Percentiles rank a stretch among this genome's conserved stretches.
Evolutionary conservation across 2,888 invertebrate species (phyloP).

Genomic region (Sminthurides aquaticus): DNA sequence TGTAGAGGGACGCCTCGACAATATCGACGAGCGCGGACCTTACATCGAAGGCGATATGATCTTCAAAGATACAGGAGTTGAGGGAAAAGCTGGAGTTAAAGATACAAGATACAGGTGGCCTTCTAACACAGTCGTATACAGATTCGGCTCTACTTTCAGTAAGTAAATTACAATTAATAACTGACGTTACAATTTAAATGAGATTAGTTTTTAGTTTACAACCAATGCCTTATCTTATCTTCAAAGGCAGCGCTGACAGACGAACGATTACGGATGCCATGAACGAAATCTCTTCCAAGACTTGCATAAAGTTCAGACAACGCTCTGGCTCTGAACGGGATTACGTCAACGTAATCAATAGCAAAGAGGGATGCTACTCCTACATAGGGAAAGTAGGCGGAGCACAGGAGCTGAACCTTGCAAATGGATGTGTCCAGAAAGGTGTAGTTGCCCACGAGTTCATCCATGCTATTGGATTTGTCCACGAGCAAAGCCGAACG

Average conservation of each 20-base stretch:
- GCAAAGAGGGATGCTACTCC: not conserved
- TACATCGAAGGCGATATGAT: conserved; percentile 13
- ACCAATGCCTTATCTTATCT: too few species aligned
- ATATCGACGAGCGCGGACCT: too few species aligned
- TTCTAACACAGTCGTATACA: not conserved
- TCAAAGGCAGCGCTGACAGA: too few species aligned
- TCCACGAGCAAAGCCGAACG: not conserved
- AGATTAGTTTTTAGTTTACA: too few species aligned
- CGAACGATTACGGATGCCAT: too few species aligned
- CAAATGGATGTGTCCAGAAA: not conserved
- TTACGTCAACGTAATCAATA: not conserved
- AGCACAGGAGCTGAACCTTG: not conserved
- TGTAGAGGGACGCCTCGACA: too few species aligned
- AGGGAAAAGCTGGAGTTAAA: not conserved
- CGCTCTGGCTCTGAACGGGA: not conserved
- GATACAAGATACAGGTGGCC: conserved; percentile 11
- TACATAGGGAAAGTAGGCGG: not conserved
- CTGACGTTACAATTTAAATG: too few species aligned
- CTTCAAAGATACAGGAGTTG: not conserved
- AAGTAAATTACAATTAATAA: too few species aligned
- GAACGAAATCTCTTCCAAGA: not conserved
- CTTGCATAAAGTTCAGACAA: not conserved
- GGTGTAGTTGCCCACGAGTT: not conserved
- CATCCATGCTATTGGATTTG: not conserved
- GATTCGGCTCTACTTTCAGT: not conserved